phyloP scores from a whole-genome alignment of 2,888 invertebrate genomes.

The Drosophila sordidapex region DNA sequence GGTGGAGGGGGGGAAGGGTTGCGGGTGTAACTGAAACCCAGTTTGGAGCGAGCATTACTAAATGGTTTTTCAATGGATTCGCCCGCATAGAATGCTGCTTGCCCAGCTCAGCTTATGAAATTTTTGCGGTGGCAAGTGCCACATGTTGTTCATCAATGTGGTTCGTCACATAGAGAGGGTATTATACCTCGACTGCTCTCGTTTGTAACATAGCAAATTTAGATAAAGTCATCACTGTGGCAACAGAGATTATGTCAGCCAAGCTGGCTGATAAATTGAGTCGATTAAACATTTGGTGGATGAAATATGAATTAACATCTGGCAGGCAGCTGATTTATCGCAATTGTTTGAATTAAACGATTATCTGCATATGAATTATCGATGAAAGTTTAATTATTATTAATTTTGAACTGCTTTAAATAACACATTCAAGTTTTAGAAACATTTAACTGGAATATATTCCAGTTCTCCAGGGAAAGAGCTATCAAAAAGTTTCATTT shows the following conservation, averaged over 20 bases:
- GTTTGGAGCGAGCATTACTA: constrained; percentile 47
- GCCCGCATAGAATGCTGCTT: constrained; percentile 49
- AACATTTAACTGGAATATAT: not conserved
- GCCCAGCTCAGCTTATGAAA: constrained; percentile 63
- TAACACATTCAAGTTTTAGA: not conserved
- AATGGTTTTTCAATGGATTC: constrained; percentile 76
- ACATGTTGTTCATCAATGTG: constrained; percentile 24
- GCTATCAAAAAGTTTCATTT: not conserved
- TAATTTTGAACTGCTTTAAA: not conserved
- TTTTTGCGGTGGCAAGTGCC: constrained; percentile 55
- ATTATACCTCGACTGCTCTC: not conserved
- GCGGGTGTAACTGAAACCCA: constrained; percentile 29
- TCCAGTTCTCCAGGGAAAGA: not conserved
- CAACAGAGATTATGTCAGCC: not conserved
- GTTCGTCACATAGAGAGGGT: not conserved
- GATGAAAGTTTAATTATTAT: not conserved
- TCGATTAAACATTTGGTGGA: not conserved
- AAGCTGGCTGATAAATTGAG: not conserved
- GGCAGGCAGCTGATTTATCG: not conserved
- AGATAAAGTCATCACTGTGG: not conserved
- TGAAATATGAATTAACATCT: not conserved
- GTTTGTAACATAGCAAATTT: not conserved
- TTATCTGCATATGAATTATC: not conserved
- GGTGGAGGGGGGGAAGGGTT: not conserved
- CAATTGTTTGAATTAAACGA: not conserved